phyloP scores from a whole-genome alignment of 2,797 vertebrate species.

The Hydrolagus colliei region DNA sequence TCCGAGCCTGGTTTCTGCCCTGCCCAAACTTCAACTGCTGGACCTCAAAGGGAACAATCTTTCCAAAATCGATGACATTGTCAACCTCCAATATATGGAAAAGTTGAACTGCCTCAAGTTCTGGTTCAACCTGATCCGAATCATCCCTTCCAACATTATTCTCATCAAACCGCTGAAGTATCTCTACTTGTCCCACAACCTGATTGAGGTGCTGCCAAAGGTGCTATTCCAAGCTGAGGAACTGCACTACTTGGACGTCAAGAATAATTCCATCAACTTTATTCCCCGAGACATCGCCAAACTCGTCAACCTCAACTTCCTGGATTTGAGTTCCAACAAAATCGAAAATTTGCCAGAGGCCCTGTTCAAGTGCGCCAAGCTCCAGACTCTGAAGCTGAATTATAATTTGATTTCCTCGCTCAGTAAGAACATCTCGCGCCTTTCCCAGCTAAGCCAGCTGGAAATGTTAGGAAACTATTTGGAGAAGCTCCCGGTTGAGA shows the following conservation, averaged over 20 bases:
- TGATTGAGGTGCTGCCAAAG: constrained; percentile 25
- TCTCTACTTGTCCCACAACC: constrained; percentile 31
- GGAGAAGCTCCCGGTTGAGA: constrained; percentile 27
- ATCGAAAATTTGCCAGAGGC: constrained; percentile 27
- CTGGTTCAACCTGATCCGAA: constrained; percentile 27
- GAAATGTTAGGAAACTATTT: constrained; percentile 30
- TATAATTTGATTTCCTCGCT: constrained; percentile 15
- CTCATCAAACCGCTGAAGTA: constrained; percentile 19
- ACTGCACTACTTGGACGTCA: constrained; percentile 11
- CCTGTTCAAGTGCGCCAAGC: constrained; percentile 28
- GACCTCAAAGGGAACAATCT: constrained; percentile 31
- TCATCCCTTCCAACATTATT: constrained; percentile 23
- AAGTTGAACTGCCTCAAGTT: constrained; percentile 29
- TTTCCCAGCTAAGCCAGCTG: constrained; percentile 10
- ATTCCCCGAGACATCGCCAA: constrained; percentile 25
- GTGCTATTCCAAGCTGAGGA: constrained; percentile 13
- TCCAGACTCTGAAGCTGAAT: constrained; percentile 31
- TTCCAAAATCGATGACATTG: constrained; percentile 22
- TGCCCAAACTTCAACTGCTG: constrained; percentile 30
- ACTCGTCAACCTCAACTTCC: constrained; percentile 12
- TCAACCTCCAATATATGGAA: constrained; percentile 20
- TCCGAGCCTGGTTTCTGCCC: constrained; percentile 4
- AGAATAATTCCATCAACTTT: constrained; percentile 18
- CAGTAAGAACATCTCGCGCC: not conserved
- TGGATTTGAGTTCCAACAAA: constrained; percentile 25